phyloP scores from a whole-genome alignment of 2,888 invertebrate genomes.

The Mechanitis messenoides region DNA sequence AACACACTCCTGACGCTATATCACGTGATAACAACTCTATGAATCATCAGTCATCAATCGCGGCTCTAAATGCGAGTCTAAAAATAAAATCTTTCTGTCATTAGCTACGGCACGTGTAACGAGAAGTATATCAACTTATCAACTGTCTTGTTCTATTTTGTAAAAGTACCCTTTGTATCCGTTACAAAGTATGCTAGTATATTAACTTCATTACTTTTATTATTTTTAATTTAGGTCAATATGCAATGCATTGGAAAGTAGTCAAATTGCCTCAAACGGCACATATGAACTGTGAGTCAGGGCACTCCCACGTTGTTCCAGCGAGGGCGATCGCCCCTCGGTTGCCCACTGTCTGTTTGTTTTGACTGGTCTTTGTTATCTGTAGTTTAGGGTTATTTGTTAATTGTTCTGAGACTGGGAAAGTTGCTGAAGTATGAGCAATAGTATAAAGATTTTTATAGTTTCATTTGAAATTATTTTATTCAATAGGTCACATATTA shows the following conservation, averaged over 20 bases:
- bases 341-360: conserved; percentile 5
- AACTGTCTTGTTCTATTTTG: not conserved
- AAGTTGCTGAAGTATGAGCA: too few species aligned
- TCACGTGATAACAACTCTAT: not conserved
- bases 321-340: conserved; percentile 31
- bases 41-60: conserved; percentile 16
- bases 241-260: too few species aligned
- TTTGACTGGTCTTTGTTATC: conserved; percentile 20
- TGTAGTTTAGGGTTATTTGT: conserved; percentile 2
- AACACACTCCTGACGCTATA: too few species aligned
- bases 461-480: too few species aligned
- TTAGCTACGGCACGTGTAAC: conserved; percentile 14
- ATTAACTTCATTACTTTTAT: too few species aligned
- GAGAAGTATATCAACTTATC: conserved; percentile 4
- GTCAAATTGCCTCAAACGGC: too few species aligned
- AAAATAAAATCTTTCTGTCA: conserved; percentile 18
- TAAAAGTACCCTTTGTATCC: too few species aligned
- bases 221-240: too few species aligned
- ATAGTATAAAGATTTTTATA: too few species aligned
- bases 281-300: conserved; percentile 27
- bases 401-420: too few species aligned
- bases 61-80: conserved; percentile 16
- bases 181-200: too few species aligned
- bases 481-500: too few species aligned
- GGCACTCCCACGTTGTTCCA: conserved; percentile 17